These are phyloP conservation scores for Orthonyx spaldingii DNA, from an alignment of 2,113 vertebrate species.

Conservation along the genomic window DNA sequence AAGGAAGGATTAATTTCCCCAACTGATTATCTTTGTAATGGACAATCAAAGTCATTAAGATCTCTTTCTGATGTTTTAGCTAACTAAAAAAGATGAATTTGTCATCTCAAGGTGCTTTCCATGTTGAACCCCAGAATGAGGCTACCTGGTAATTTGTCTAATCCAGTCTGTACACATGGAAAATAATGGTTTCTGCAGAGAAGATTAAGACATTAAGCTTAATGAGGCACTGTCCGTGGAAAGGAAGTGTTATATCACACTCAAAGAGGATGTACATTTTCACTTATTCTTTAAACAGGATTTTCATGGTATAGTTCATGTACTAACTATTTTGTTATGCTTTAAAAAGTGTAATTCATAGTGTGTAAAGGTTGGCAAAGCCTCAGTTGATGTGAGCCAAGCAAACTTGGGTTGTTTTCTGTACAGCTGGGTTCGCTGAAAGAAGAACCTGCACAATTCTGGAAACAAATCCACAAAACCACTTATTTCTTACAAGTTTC, in stretches of 20 bases:
- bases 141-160: neutral
- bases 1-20: neutral
- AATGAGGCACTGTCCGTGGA: accelerated
- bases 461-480: neutral
- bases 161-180: neutral
- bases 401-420: constrained; percentile 1
- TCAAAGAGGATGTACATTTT: neutral
- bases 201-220: neutral
- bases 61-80: neutral
- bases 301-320: neutral
- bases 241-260: neutral
- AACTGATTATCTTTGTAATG: neutral
- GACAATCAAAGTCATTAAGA: neutral
- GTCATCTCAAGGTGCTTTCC: neutral
- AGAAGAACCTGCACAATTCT: constrained; percentile 8
- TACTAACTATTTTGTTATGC: neutral
- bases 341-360: neutral
- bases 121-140: neutral
- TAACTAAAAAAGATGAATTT: neutral
- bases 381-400: neutral
- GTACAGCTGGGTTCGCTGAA: neutral
- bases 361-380: neutral
- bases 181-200: neutral
- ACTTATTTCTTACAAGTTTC: neutral
- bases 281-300: neutral